Evolutionary conservation across 2,113 vertebrate genomes (phyloP), one percentile per base, ranked within the genome.

Genomic region (Microcebus ravelobensis): DNA sequence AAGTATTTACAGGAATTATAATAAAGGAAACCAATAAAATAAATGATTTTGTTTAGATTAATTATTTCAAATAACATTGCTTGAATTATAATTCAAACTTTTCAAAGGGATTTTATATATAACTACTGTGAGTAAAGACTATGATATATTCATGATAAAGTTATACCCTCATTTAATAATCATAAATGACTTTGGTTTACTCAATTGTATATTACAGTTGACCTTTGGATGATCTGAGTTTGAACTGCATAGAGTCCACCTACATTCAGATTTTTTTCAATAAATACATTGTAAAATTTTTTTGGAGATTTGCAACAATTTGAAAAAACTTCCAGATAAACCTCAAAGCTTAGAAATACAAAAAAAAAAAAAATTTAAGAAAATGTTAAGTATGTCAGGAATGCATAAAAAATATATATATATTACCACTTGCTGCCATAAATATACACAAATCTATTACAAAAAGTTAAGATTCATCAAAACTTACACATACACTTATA

Each of bases 91-190:
- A 89, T 61, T 83, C 14, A 87, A 82, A 81, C 2, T 88, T 81
- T 96, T 61, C 5, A 85, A 96, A 92, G 45, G 10, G 27, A 82
- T 57, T 95, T 84, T 87, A 71, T 59, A 71, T 63, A 68, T 57
- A 71, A 61, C 6, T 83, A 52, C 6, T 67, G 15, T 67, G 4
- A 36, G 12, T 52, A 95, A 81, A 67, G 6, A 42, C 6, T 34
- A 84, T 68, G 34, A 50, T 48, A 68, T 6, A 63, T 34, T 79
- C 48, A 79, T 18, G 84, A 65, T 77, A 83, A 77, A 76, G 12
- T 52, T 90, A 87, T 42, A 36, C 1, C 6, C 18, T 88, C 21
- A 57, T 21, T 70, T 48, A 96, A 80, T 20, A 90, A 71, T 73
- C 77, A 85, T 57, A 81, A 95, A 48, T 57, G 11, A 90, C 10